Conservation (phyloP, 1,140 invertebrate species). For the Phymastichus coffea region DNA sequence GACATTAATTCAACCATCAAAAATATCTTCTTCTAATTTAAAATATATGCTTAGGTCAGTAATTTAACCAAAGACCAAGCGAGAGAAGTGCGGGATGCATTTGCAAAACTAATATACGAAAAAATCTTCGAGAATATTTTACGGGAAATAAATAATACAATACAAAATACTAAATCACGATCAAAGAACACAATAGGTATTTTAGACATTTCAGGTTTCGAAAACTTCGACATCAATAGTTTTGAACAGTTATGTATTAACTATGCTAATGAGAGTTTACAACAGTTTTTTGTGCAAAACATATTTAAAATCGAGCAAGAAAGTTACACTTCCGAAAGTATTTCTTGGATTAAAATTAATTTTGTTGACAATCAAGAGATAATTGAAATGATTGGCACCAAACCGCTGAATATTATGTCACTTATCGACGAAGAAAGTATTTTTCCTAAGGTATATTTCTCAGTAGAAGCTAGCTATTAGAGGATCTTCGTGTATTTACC, state of each 20-base stretch:
- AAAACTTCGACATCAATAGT: slow-evolving; percentile 90
- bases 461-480: too few species aligned
- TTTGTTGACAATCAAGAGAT: slow-evolving; percentile 93
- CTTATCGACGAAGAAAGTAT: slow-evolving; percentile 94
- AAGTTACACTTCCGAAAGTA: slow-evolving; percentile 87
- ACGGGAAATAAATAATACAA: slow-evolving; percentile 85
- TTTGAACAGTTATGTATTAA: slow-evolving; percentile 98
- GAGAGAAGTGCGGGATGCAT: slow-evolving; percentile 83
- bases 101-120: slow-evolving; percentile 91
- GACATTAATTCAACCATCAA: slow-evolving; percentile 31
- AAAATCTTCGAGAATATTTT: slow-evolving; percentile 90
- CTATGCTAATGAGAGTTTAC: slow-evolving; percentile 95
- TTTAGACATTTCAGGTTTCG: slow-evolving; percentile 95
- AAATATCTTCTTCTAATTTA: slow-evolving; percentile 15
- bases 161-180: slow-evolving; percentile 66
- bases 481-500: too few species aligned
- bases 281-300: slow-evolving; percentile 95
- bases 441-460: slow-evolving; percentile 88
- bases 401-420: slow-evolving; percentile 87
- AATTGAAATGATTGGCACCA: slow-evolving; percentile 85
- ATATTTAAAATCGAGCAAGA: slow-evolving; percentile 96
- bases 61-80: slow-evolving; percentile 71
- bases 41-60: slow-evolving; percentile 52
- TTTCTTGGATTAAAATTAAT: slow-evolving; percentile 89
- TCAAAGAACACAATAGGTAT: slow-evolving; percentile 80